Conservation (phyloP, 2,113 vertebrate genomes). For the Ailuropoda melanoleuca region DNA sequence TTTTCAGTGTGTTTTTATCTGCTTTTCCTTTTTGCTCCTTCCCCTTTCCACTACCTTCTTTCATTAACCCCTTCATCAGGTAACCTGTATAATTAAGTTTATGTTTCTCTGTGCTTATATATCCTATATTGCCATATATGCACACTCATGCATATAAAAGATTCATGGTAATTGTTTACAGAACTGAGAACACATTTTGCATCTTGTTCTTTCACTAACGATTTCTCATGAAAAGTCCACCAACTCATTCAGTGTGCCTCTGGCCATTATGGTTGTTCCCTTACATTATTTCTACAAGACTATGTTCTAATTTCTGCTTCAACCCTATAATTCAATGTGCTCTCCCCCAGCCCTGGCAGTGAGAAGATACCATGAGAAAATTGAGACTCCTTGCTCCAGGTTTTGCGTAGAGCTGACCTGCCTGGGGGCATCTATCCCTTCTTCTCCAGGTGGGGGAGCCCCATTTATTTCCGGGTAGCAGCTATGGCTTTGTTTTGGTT, state of each 20-base stretch:
- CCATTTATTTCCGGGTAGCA: not conserved
- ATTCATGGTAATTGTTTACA: not conserved
- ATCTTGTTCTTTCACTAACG: not conserved
- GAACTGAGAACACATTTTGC: not conserved
- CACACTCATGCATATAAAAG: not conserved
- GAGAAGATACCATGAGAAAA: not conserved
- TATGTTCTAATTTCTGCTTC: not conserved
- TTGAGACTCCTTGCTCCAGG: not conserved
- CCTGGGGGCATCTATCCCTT: not conserved
- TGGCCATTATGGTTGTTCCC: not conserved
- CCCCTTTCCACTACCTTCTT: not conserved
- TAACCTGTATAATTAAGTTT: not conserved
- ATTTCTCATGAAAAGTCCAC: not conserved
- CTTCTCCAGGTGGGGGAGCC: not conserved
- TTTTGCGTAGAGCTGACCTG: not conserved
- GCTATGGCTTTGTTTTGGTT: no score
- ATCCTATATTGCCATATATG: not conserved
- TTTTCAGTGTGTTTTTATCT: not conserved
- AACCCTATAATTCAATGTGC: not conserved
- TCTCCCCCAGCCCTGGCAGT: not conserved
- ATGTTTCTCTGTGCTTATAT: not conserved
- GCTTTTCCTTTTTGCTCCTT: not conserved
- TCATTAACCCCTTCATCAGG: not conserved
- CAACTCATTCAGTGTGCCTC: not conserved
- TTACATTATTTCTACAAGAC: not conserved